Evolutionary conservation across 2,113 vertebrate species (phyloP).

Genomic region (Melanostigma gelatinosum): DNA sequence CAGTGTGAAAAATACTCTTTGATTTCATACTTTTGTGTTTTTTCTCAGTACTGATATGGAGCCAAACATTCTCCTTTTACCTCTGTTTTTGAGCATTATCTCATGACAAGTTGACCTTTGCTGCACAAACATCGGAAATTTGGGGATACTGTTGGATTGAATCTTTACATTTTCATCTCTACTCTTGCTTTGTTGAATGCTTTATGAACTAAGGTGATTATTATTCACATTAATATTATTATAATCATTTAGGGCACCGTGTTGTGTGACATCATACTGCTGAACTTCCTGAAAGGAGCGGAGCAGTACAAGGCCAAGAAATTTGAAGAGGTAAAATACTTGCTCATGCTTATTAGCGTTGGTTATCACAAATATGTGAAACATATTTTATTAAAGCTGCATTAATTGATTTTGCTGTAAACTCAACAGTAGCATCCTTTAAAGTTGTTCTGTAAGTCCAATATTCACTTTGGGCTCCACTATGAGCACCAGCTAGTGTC

Average conservation of each 20-base stretch:
- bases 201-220: background rate
- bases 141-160: background rate
- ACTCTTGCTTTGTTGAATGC: background rate
- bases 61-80: background rate
- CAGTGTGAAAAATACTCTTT: background rate
- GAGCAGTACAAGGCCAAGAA: conserved; percentile 96
- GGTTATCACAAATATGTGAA: background rate
- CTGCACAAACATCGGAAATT: background rate
- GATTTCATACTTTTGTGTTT: background rate
- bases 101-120: background rate
- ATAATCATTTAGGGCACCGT: conserved; percentile 87
- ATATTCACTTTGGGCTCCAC: background rate
- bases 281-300: conserved; percentile 95
- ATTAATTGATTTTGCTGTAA: background rate
- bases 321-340: conserved; percentile 90
- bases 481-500: background rate
- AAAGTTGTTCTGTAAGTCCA: background rate
- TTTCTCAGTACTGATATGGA: background rate
- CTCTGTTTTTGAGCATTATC: background rate
- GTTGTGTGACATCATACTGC: conserved; percentile 94
- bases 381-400: background rate
- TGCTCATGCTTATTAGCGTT: background rate
- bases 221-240: background rate
- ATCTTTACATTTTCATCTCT: background rate
- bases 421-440: background rate